Evolutionary conservation across 2,888 invertebrate genomes (phyloP).

Genomic region (Ischnura elegans): DNA sequence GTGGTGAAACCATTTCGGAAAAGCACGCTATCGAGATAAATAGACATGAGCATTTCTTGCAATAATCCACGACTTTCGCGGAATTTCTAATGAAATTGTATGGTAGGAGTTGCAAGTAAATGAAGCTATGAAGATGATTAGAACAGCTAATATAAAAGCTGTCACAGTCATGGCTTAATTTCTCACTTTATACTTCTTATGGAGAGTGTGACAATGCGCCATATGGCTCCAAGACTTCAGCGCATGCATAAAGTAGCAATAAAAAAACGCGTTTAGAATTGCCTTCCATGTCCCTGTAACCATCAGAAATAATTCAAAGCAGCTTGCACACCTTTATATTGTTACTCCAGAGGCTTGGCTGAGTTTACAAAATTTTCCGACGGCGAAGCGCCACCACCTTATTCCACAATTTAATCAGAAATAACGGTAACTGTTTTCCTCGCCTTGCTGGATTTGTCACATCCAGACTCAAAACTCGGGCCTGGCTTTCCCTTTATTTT

Average conservation of each 20-base stretch:
- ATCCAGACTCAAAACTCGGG: constrained; percentile 5
- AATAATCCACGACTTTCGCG: too few relatives aligned
- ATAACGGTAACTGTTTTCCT: not conserved
- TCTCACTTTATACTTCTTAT: not conserved
- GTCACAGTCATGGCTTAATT: not conserved
- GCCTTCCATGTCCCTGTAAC: not conserved
- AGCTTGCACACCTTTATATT: not conserved
- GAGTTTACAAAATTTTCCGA: not conserved
- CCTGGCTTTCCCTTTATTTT: not conserved
- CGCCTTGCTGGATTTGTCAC: not conserved
- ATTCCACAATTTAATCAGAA: not conserved
- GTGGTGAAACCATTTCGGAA: too few relatives aligned
- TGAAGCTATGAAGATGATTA: not conserved
- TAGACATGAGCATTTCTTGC: too few relatives aligned
- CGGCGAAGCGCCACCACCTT: not conserved
- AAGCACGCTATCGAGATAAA: too few relatives aligned
- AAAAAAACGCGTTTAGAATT: not conserved
- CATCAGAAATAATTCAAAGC: not conserved
- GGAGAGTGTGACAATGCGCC: not conserved
- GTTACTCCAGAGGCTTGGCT: not conserved
- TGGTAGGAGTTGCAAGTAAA: too few relatives aligned
- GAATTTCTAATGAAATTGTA: too few relatives aligned
- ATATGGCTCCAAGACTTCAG: not conserved
- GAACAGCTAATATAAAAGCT: not conserved
- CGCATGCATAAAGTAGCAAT: not conserved